Evolutionary conservation across 2,888 invertebrate species (phyloP).

Genomic region (Nineta flava): DNA sequence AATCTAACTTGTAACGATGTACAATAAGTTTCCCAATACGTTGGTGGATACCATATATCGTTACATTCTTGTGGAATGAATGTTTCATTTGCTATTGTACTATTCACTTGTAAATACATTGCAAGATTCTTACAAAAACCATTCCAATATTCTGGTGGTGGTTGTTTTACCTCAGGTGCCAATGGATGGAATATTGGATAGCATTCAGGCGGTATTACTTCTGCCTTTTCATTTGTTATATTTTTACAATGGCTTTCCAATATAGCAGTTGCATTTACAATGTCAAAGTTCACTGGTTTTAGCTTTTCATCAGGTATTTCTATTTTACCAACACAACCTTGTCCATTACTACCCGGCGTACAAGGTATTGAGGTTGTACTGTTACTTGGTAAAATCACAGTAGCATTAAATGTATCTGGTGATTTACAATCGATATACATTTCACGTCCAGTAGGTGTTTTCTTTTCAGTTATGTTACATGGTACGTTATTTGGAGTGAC

Average conservation of each 20-base stretch:
- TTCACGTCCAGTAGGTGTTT: not conserved
- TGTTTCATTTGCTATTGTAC: not conserved
- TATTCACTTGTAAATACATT: not conserved
- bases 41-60: not conserved
- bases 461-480: slow-evolving; percentile 6
- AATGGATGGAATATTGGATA: not conserved
- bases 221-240: not conserved
- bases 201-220: not conserved
- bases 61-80: not conserved
- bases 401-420: slow-evolving; percentile 6
- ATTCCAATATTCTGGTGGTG: not conserved
- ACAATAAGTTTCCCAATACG: not conserved
- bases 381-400: slow-evolving; percentile 6
- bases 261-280: slow-evolving; percentile 1
- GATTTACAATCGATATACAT: slow-evolving; percentile 2
- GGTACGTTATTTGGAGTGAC: slow-evolving; percentile 7
- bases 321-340: slow-evolving; percentile 1
- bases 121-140: not conserved
- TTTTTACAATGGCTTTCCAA: not conserved
- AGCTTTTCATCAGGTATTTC: slow-evolving; percentile 1
- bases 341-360: not conserved
- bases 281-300: slow-evolving; percentile 4
- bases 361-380: slow-evolving; percentile 6
- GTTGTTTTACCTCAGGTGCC: not conserved
- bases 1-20: not conserved